Evolutionary conservation across 1,140 invertebrate genomes (phyloP), one percentile per base, ranked within the genome.

Genomic region (Ostrea edulis): DNA sequence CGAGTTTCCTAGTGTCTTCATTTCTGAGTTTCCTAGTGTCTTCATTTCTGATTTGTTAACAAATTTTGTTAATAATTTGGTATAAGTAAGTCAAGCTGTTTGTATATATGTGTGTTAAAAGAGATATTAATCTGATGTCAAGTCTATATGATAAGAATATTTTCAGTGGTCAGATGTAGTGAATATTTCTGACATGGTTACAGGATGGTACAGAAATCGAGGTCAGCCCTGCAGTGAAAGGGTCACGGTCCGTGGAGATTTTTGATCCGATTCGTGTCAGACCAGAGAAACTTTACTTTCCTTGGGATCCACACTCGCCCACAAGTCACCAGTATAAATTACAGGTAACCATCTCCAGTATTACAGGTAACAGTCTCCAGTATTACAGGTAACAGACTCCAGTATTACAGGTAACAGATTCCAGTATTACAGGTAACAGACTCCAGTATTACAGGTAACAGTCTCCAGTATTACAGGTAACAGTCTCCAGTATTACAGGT

Each of bases 231-330:
- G 86, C 88, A 51, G 85, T 93, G 29, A 93, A 90, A 87, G 86
- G 89, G 8, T 91, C 91, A 25, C 95, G 95, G 81, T 96, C 97
- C 90, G 95, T 98, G 86, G 95, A 96, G 62, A 97, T 98, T 87
- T 97, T 96, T 95, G 96, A 97, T 53, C 94, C 95, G 71, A 96
- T 98, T 14, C 93, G 90, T 4, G 95, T 98, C 22, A 95, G 93
- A 87, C 97, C 97, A 2, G 92, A 94, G 54, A 93, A 96, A 87
- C 95, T 97, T 8, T 96, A 97, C 71, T 93, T 98, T 62, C 97
- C 97, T 0, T 98, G 97, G 97, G 97, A 97, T 95, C 96, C 96
- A 12, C 68, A 88, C 20, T 84, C 89, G 4, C 96, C 96, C 92
- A 95, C 96, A 17, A 95, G 95, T 92, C 96, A 96, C 93, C 93